A percentile compares a stretch with the other conserved stretches of the same genome.
Conservation (phyloP, 2,797 vertebrate species). For the Scolopax rusticola region DNA sequence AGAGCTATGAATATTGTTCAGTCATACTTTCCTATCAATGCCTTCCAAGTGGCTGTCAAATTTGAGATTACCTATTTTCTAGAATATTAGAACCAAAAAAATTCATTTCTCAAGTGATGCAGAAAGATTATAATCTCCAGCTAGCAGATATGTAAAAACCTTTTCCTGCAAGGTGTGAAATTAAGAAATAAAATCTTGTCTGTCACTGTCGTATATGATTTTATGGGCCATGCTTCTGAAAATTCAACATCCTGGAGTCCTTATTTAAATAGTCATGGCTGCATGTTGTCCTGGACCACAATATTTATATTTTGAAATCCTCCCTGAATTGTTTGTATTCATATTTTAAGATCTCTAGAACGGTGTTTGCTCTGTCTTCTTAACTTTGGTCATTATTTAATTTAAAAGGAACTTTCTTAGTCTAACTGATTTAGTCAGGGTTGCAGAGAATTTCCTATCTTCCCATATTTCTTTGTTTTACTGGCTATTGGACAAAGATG, state of each 20-base stretch:
- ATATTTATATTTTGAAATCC: conserved; percentile 12
- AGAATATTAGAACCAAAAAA: conserved; percentile 64
- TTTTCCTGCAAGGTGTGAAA: conserved; percentile 45
- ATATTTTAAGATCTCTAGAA: conserved; percentile 1
- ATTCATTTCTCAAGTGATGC: conserved; percentile 5
- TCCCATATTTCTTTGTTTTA: conserved; percentile 16
- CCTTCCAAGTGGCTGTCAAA: conserved; percentile 66
- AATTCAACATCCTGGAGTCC: not conserved
- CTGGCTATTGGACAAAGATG: conserved; percentile 11
- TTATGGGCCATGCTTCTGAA: conserved; percentile 19
- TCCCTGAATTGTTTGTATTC: not conserved
- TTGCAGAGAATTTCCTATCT: not conserved
- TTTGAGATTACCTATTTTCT: conserved; percentile 68
- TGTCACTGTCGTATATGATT: not conserved
- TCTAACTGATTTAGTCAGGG: not conserved
- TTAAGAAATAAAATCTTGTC: conserved; percentile 53
- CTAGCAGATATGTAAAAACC: conserved; percentile 33
- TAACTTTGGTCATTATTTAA: not conserved
- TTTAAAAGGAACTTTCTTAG: not conserved
- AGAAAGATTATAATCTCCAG: conserved; percentile 68
- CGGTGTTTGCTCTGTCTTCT: not conserved
- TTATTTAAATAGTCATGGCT: conserved; percentile 6
- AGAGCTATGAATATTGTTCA: conserved; percentile 79
- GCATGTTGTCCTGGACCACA: not conserved
- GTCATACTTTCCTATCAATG: conserved; percentile 73